Conservation (phyloP, 2,797 vertebrate genomes). For the Lagorchestes hirsutus region DNA sequence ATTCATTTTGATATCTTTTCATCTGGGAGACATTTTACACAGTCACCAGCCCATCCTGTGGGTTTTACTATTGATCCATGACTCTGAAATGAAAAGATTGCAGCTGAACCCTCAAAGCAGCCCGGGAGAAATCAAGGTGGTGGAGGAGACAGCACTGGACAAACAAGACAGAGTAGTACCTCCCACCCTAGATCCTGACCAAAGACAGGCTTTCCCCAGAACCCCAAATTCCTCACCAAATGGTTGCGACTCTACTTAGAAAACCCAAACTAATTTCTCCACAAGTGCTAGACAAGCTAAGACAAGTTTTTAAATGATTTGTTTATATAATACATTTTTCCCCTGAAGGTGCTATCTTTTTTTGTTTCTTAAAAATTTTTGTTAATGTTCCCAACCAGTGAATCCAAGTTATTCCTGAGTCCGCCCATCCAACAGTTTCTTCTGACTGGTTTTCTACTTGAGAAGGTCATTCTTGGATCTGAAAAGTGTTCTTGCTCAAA, state of each 20-base stretch:
- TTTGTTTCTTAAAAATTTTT: not conserved
- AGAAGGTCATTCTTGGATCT: not conserved
- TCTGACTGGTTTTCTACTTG: not conserved
- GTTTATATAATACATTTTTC: not conserved
- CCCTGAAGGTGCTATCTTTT: not conserved
- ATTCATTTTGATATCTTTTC: not conserved
- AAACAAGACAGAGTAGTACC: not conserved
- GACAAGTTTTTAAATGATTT: conserved; percentile 13
- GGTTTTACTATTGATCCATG: conserved; percentile 5
- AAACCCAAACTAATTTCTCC: not conserved
- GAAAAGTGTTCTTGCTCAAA: not conserved
- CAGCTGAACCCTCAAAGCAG: not conserved
- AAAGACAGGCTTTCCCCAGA: not conserved
- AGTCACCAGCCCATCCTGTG: not conserved
- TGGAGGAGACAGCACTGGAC: not conserved
- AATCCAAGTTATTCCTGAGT: not conserved
- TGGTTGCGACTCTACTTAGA: not conserved
- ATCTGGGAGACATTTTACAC: not conserved
- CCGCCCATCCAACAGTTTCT: not conserved
- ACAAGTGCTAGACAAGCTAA: not conserved
- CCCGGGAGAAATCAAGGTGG: not conserved
- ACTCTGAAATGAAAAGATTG: not conserved
- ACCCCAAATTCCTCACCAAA: not conserved
- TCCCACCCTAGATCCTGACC: not conserved
- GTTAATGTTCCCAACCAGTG: not conserved